Evolutionary conservation across 2,113 vertebrate genomes (phyloP).

Genomic region (Podilymbus podiceps): DNA sequence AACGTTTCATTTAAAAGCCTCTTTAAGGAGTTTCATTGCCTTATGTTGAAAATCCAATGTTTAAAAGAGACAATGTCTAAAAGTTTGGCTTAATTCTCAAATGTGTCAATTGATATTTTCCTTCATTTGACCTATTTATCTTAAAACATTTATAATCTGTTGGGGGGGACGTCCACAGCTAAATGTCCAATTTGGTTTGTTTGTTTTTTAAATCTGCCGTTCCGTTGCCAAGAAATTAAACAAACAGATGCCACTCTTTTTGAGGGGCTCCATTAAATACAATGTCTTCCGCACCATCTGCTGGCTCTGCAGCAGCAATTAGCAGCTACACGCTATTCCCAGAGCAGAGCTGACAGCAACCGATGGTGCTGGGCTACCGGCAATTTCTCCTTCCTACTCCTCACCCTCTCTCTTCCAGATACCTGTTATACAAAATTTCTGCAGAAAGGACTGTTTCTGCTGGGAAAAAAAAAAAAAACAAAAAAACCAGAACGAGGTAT

Average conservation of each 20-base stretch:
- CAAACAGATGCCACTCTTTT: conserved; percentile 76
- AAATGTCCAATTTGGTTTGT: conserved; percentile 50
- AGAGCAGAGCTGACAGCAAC: conserved; percentile 52
- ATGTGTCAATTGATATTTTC: conserved; percentile 26
- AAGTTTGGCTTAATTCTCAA: conserved; percentile 28
- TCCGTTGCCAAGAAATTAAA: conserved; percentile 72
- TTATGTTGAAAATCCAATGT: neutral
- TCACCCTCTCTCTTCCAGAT: neutral
- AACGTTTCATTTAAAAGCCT: neutral
- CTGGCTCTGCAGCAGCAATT: conserved; percentile 74
- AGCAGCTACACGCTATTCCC: conserved; percentile 69
- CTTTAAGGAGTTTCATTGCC: neutral
- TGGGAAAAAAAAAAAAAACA: neutral
- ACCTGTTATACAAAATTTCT: neutral
- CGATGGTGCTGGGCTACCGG: neutral
- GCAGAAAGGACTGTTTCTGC: neutral
- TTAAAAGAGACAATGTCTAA: neutral
- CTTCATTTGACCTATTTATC: conserved; percentile 65
- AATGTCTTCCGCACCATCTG: conserved; percentile 73
- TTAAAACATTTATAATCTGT: conserved; percentile 50
- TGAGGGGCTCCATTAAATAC: conserved; percentile 67
- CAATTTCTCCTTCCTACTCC: neutral
- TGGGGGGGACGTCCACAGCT: conserved; percentile 18
- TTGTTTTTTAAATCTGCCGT: conserved; percentile 66
- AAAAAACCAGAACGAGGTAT: neutral